phyloP scores from a whole-genome alignment of 2,888 invertebrate species.

The Hyalella azteca region DNA sequence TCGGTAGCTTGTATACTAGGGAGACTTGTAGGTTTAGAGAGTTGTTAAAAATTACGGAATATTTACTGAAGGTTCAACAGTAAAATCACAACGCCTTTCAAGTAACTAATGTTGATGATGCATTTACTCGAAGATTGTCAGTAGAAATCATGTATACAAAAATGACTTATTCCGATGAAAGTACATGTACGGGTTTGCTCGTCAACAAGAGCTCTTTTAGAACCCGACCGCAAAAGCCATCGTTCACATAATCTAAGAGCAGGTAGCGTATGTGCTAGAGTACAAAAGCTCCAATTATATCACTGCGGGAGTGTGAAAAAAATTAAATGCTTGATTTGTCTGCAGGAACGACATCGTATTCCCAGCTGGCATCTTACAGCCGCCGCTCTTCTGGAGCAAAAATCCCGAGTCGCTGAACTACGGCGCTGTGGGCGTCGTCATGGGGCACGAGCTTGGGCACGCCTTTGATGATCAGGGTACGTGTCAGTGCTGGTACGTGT shows the following conservation, averaged over 20 bases:
- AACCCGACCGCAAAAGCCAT: background rate
- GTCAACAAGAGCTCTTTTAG: background rate
- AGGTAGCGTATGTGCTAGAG: background rate
- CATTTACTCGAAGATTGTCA: no score
- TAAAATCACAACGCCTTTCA: no score
- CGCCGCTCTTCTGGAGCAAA: constrained; percentile 88
- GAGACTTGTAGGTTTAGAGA: no score
- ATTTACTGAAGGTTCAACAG: no score
- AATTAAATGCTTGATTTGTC: background rate
- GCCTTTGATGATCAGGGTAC: constrained; percentile 92
- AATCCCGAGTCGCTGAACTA: constrained; percentile 92
- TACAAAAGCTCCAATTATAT: background rate
- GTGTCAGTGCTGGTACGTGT: background rate
- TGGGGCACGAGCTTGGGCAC: constrained; percentile 96
- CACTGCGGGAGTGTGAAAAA: background rate
- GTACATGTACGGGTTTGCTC: no score
- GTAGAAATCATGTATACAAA: no score
- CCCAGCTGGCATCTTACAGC: constrained; percentile 93
- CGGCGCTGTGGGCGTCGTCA: constrained; percentile 96
- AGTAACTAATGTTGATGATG: no score
- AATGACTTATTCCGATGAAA: no score
- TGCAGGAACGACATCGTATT: constrained; percentile 79
- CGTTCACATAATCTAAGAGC: background rate
- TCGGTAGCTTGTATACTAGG: no score
- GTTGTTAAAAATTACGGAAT: no score